A percentile compares a stretch with the other conserved stretches of the same genome.
phyloP scores from a whole-genome alignment of 2,113 vertebrate genomes.

The Pristiophorus japonicus region DNA sequence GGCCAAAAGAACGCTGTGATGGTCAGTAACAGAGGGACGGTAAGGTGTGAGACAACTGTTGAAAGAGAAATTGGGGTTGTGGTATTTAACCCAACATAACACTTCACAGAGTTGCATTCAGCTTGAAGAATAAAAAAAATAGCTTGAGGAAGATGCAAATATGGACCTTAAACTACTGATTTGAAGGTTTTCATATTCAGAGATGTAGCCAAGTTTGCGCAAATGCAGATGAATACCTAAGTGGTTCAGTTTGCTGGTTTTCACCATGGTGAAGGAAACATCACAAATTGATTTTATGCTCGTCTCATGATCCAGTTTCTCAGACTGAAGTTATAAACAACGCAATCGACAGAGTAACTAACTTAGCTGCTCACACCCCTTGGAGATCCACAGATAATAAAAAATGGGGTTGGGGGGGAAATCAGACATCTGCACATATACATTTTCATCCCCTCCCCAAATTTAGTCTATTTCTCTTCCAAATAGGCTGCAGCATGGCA shows the following conservation, averaged over 20 bases:
- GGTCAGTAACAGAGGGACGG: too few species aligned
- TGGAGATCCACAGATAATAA: neutral
- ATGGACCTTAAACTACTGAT: neutral
- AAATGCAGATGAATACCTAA: neutral
- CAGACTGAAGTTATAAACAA: neutral
- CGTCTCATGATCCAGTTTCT: neutral
- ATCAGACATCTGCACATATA: neutral
- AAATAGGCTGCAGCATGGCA: neutral
- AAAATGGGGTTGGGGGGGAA: neutral
- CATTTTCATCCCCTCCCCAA: neutral
- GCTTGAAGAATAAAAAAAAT: neutral
- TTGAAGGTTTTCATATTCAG: neutral
- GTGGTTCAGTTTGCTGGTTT: neutral
- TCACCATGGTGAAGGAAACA: neutral
- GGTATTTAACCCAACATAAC: too few species aligned
- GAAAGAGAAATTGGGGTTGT: too few species aligned
- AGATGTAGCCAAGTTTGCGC: neutral
- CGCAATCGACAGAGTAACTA: neutral
- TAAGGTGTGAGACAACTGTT: too few species aligned
- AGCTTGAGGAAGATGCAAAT: neutral
- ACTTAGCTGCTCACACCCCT: neutral
- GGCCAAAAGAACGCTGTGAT: too few species aligned
- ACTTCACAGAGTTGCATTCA: neutral
- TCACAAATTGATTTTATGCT: neutral
- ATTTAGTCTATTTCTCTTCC: neutral